Evolutionary conservation across 2,797 vertebrate genomes (phyloP).

Genomic region (Nothura maculosa): DNA sequence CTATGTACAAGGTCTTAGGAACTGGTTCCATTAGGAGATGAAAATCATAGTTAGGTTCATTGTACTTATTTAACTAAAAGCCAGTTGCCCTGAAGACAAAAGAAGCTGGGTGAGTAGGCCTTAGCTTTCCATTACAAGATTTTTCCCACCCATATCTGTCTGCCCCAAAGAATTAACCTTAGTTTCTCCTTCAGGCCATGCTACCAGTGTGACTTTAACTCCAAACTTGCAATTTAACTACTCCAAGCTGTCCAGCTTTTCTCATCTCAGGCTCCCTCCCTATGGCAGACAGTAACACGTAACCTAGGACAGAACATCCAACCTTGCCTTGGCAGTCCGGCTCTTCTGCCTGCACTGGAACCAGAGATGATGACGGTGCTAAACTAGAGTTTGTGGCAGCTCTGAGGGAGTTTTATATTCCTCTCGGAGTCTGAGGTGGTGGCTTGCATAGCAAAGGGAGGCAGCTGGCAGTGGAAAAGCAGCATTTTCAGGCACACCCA

Average conservation of each 20-base stretch:
- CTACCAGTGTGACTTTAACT: not conserved
- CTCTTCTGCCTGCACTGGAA: not conserved
- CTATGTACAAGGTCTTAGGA: not conserved
- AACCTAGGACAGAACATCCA: not conserved
- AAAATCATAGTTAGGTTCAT: not conserved
- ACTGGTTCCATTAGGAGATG: not conserved
- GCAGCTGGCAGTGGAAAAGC: not conserved
- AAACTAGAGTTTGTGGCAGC: not conserved
- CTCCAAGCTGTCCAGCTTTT: not conserved
- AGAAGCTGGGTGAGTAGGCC: not conserved
- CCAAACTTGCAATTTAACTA: not conserved
- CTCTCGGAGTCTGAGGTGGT: not conserved
- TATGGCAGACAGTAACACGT: not conserved
- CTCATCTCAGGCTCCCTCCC: not conserved
- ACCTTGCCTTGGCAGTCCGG: not conserved
- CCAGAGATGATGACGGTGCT: not conserved
- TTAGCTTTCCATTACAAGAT: not conserved
- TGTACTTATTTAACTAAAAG: not conserved
- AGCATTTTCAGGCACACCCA: not conserved
- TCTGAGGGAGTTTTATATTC: not conserved
- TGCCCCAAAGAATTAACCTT: not conserved
- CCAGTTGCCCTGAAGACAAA: not conserved
- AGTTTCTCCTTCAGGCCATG: not conserved
- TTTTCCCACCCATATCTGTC: not conserved
- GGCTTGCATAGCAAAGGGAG: not conserved